A percentile compares a stretch with the other conserved stretches of the same genome.
Conservation (phyloP, 2,797 vertebrate genomes). For the Onychomys arenicola region DNA sequence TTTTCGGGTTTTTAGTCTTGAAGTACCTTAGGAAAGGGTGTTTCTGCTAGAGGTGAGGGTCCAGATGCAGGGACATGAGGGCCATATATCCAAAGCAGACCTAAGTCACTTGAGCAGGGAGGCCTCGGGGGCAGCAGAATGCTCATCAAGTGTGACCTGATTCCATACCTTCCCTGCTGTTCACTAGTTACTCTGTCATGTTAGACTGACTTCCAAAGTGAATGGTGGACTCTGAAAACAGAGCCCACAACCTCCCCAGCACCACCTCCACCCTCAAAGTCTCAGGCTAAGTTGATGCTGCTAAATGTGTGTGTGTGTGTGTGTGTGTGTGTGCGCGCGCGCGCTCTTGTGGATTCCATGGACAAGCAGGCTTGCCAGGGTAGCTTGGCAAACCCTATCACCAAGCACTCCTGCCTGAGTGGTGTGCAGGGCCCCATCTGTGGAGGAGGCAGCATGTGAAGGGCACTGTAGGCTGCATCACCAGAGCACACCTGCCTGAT, state of each 20-base stretch:
- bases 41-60: not conserved
- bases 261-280: no score
- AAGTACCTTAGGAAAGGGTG: not conserved
- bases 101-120: not conserved
- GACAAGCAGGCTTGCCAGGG: not conserved
- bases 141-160: rapidly evolving
- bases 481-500: not conserved
- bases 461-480: not conserved
- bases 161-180: not conserved
- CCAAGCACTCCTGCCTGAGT: not conserved
- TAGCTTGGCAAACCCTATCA: not conserved
- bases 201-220: not conserved
- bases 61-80: not conserved
- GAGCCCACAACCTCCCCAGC: not conserved
- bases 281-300: not conserved
- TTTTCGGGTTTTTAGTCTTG: not conserved
- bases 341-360: not conserved
- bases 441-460: not conserved
- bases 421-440: not conserved
- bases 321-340: no score
- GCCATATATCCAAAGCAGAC: not conserved
- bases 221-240: not conserved
- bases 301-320: not conserved
- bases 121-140: not conserved
- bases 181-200: not conserved